Evolutionary conservation across 2,888 invertebrate genomes (phyloP).

Genomic region (Drosophila greeni): DNA sequence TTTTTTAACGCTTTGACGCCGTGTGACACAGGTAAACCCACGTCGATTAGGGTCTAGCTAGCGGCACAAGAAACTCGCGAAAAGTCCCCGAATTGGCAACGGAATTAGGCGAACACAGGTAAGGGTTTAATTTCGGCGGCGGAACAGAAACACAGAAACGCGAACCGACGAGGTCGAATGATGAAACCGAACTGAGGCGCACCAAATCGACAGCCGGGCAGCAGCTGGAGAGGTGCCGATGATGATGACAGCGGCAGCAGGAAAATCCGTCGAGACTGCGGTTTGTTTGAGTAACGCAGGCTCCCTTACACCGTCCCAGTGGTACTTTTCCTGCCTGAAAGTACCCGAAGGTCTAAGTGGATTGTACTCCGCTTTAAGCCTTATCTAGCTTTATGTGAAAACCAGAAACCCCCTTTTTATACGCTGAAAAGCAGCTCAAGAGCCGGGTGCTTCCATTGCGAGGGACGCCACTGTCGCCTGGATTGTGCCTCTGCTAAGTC

Average conservation of each 20-base stretch:
- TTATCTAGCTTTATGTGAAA: not conserved
- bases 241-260: not conserved
- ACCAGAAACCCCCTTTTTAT: not conserved
- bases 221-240: constrained; percentile 2
- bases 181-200: constrained; percentile 40
- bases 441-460: not conserved
- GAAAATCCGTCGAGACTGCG: constrained; percentile 2
- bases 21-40: constrained; percentile 19
- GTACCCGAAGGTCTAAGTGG: not conserved
- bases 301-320: not conserved
- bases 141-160: constrained; percentile 19
- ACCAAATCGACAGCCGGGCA: constrained; percentile 19
- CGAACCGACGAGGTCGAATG: constrained; percentile 53
- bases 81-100: constrained; percentile 11
- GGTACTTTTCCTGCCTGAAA: not conserved
- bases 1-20: constrained; percentile 1
- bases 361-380: not conserved
- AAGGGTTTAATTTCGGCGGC: constrained; percentile 1
- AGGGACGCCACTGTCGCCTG: not conserved
- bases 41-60: constrained; percentile 18
- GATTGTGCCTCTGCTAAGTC: not conserved
- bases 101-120: not conserved
- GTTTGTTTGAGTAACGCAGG: constrained; percentile 14
- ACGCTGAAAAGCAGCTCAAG: not conserved
- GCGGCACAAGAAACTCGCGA: constrained; percentile 13